Conservation (phyloP, 1,140 invertebrate species). For the Contarinia nasturtii region DNA sequence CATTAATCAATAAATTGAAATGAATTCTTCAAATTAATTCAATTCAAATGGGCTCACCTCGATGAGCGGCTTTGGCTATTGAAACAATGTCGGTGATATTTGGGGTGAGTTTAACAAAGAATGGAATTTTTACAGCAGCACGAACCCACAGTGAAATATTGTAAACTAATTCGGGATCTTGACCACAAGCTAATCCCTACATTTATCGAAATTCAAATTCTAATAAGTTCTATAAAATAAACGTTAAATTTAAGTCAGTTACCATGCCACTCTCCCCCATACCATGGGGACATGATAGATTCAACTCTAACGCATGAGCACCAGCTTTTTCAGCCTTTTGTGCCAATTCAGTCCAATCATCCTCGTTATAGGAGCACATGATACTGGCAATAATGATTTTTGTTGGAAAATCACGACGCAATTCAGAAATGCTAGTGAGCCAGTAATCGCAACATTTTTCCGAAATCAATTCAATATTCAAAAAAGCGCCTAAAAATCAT, state of each 20-base stretch:
- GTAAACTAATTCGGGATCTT: constrained; percentile 70
- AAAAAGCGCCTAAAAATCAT: no score
- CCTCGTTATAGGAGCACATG: constrained; percentile 78
- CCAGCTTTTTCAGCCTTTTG: constrained; percentile 64
- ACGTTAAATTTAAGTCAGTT: no score
- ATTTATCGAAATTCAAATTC: no score
- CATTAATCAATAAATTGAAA: no score
- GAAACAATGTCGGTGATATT: constrained; percentile 87
- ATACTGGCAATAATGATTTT: constrained; percentile 92
- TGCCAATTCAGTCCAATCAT: constrained; percentile 77
- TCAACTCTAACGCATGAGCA: constrained; percentile 87
- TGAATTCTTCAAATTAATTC: no score
- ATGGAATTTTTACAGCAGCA: constrained; percentile 74
- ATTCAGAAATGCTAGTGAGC: constrained; percentile 70
- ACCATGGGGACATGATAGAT: constrained; percentile 94
- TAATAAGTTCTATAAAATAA: no score
- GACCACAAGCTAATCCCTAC: constrained; percentile 2
- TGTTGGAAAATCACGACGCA: constrained; percentile 81
- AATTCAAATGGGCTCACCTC: constrained; percentile 52
- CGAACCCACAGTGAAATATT: constrained; percentile 85
- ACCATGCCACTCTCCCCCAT: constrained; percentile 98
- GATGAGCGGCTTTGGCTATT: constrained; percentile 77
- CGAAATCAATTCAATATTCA: constrained; percentile 97
- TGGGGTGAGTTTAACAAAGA: constrained; percentile 94
- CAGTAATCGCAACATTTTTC: constrained; percentile 91